Conservation (phyloP, 1,140 invertebrate genomes). For the Pseudomyrmex gracilis region DNA sequence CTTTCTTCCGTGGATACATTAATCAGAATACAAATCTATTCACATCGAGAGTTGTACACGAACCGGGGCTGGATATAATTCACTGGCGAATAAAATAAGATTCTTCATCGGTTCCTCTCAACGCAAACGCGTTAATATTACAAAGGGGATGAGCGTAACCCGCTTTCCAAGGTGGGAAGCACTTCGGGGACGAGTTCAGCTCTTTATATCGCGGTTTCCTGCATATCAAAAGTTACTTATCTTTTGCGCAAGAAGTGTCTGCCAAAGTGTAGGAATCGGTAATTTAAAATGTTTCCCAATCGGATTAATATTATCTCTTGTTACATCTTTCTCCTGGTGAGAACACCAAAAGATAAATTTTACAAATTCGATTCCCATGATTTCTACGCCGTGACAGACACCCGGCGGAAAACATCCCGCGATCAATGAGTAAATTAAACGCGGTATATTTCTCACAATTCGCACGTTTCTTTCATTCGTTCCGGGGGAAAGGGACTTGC, state of each 20-base stretch:
- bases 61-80: neutral
- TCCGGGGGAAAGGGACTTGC: slow-evolving; percentile 9
- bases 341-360: too few species aligned
- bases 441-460: neutral
- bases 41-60: too few species aligned
- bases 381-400: slow-evolving; percentile 3
- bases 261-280: neutral
- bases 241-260: neutral
- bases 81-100: slow-evolving; percentile 1
- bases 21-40: neutral
- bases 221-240: too few species aligned
- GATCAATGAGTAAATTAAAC: slow-evolving; percentile 5
- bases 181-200: too few species aligned
- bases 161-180: too few species aligned
- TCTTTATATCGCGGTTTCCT: too few species aligned
- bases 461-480: slow-evolving; percentile 1
- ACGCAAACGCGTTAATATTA: too few species aligned
- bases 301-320: neutral
- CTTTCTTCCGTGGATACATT: neutral
- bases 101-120: neutral
- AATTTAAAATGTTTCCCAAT: neutral
- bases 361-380: neutral
- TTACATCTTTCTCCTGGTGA: neutral
- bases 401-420: neutral
- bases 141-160: too few species aligned